Evolutionary conservation across 1,140 invertebrate species (phyloP).

Genomic region (Mercenaria mercenaria): DNA sequence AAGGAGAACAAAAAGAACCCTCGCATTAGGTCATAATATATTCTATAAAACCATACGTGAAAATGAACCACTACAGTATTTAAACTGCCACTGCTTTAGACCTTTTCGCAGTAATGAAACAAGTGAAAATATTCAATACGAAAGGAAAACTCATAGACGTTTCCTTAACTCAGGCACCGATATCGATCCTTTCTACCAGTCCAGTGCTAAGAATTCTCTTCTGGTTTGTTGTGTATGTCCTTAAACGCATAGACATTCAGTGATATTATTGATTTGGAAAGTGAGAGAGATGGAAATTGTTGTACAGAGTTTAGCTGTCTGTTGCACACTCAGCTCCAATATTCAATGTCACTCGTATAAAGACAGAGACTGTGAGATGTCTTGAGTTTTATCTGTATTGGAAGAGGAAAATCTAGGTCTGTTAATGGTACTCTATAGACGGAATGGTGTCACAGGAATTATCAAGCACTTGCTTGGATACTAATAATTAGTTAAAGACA

Average conservation of each 20-base stretch:
- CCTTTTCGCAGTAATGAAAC: background rate
- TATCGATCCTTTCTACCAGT: background rate
- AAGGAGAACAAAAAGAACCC: no score
- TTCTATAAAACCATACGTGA: no score
- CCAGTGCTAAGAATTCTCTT: background rate
- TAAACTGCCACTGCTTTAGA: no score
- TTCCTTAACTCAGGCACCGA: background rate
- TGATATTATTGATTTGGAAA: background rate
- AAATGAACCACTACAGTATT: no score
- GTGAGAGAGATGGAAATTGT: background rate
- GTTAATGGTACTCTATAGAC: no score
- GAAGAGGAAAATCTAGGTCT: no score
- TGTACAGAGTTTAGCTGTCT: background rate
- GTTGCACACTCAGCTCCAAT: background rate
- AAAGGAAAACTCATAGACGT: background rate
- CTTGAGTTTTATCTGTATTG: background rate
- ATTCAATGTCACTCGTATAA: background rate
- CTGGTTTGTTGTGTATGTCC: background rate
- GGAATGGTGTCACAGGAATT: no score
- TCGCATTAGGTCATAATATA: no score
- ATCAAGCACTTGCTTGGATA: no score
- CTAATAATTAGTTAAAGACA: no score
- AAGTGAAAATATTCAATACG: conserved; percentile 26
- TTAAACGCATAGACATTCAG: background rate
- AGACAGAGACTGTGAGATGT: background rate